These are phyloP conservation scores for Epinotia ramella DNA, from an alignment of 2,888 invertebrate genomes.

Conservation along the genomic window DNA sequence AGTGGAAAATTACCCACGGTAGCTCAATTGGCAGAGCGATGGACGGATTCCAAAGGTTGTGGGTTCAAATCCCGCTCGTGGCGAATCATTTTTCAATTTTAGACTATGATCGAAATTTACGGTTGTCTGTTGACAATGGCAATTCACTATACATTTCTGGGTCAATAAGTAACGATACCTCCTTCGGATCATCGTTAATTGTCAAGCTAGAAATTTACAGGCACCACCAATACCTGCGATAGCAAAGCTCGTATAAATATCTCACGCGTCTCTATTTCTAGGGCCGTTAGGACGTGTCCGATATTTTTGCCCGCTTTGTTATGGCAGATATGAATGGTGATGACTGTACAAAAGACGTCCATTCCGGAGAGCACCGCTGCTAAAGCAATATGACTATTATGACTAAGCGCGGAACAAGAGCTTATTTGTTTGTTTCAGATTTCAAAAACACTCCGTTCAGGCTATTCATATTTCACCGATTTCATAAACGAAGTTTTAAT, in stretches of 20 bases:
- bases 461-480: background rate
- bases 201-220: background rate
- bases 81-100: no score
- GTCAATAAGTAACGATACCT: background rate
- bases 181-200: background rate
- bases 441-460: background rate
- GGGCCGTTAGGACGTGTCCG: no score
- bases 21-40: no score
- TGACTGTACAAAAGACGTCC: background rate
- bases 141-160: background rate
- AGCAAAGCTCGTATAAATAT: background rate
- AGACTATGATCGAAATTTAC: no score
- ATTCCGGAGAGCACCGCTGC: background rate
- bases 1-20: no score
- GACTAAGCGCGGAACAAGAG: background rate
- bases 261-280: no score
- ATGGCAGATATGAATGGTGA: background rate
- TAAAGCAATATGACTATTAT: slow-evolving; percentile 8
- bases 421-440: background rate
- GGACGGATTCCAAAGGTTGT: no score
- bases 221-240: no score
- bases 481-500: background rate
- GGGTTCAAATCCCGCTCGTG: no score
- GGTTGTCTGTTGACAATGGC: background rate
- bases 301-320: no score